Conservation (phyloP, 2,797 vertebrate genomes). For the Podarcis lilfordi region DNA sequence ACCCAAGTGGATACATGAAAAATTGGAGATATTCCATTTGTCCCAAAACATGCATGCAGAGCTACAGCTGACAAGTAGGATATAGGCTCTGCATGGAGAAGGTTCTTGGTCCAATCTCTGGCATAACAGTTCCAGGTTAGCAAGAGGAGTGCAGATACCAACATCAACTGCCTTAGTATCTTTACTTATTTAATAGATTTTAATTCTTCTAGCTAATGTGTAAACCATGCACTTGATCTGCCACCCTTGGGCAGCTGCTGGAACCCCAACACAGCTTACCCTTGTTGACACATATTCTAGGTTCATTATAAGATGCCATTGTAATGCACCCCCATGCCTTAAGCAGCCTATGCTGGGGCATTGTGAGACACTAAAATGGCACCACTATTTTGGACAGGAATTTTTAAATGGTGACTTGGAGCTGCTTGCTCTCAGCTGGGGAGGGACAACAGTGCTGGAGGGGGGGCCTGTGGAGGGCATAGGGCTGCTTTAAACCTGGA, state of each 20-base stretch:
- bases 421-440: background rate
- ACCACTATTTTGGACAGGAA: background rate
- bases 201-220: background rate
- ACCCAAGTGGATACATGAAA: background rate
- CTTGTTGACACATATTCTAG: background rate
- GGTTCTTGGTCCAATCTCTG: background rate
- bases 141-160: background rate
- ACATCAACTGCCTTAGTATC: background rate
- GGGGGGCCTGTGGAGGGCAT: background rate
- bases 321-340: background rate
- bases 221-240: background rate
- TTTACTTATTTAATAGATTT: background rate
- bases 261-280: background rate
- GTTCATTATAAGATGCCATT: background rate
- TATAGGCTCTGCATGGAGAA: background rate
- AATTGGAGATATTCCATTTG: background rate
- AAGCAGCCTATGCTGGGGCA: background rate
- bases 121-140: background rate
- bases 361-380: background rate
- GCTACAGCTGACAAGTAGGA: background rate
- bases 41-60: background rate
- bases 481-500: background rate
- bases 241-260: background rate
- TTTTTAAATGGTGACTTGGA: background rate
- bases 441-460: too few relatives aligned